Base-by-base conservation (phyloP, 2,113 vertebrate genomes). In the Pelobates fuscus region DNA sequence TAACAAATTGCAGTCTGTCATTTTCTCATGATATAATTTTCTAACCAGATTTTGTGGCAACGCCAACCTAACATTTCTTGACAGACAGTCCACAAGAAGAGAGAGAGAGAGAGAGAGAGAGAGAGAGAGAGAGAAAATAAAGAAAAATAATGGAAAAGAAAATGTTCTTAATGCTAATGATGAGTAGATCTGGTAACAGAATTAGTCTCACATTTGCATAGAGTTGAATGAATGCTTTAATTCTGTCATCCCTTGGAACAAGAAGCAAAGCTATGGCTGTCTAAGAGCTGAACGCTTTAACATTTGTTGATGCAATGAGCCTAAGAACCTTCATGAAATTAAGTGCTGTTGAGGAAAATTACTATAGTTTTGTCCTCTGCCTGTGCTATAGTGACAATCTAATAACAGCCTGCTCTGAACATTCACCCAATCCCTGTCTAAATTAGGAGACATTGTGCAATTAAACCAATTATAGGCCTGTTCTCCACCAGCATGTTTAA, bases 401-500 rank as follows among this genome's bases (percentile, higher is more conserved):
- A 91, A 91, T 92, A 82, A 87, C 44, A 87, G 84, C 67, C 32
- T 87, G 82, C 0, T 2, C 76, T 84, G 61, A 20, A 60, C 80
- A 83, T 84, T 77, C 59, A 80, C 85, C 83, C 69, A 21, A 64
- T 70, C 81, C 80, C 69, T 86, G 72, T 85, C 12, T 2, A 85
- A 87, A 87, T 82, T 77, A 86, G 83, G 83, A 80, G 79, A 77
- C 83, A 77, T 43, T 78, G n/a, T 72, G 80, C 83, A 89, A 91
- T 92, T 89, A 90, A 89, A 88, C 78, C 41, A 86, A 81, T 87
- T 87, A 82, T 80, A 77, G 75, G 82, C 87, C 80, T 67, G 82
- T 86, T 84, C 80, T 71, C 80, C 59, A 80, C 72, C 76, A 66
- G 81, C 84, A 83, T 79, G 79, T 81, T 81, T 81, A 82, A 86